phyloP scores from a whole-genome alignment of 2,797 vertebrate species.

The Alectoris magna region DNA sequence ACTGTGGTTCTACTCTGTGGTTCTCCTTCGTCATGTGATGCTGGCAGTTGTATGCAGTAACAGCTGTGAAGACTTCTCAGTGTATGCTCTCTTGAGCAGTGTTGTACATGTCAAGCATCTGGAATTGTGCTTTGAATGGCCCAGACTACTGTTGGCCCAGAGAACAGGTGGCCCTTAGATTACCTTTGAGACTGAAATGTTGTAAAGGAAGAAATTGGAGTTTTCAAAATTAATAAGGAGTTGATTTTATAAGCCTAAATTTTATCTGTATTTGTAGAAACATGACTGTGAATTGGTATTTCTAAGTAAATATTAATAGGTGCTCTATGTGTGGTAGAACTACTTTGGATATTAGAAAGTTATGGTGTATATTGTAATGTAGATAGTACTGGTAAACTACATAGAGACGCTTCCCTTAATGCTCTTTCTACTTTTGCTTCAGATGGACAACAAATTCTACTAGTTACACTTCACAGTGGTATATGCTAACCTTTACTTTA shows the following conservation, averaged over 20 bases:
- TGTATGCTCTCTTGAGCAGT: not conserved
- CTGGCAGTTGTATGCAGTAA: not conserved
- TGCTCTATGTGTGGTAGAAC: not conserved
- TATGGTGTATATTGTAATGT: not conserved
- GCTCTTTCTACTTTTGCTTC: not conserved
- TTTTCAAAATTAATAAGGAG: not conserved
- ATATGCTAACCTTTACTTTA: not conserved
- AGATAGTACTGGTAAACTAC: not conserved
- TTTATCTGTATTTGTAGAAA: not conserved
- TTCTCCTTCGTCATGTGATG: not conserved
- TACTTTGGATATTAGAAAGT: not conserved
- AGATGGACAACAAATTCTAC: not conserved
- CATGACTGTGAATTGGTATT: not conserved
- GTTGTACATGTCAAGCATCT: not conserved
- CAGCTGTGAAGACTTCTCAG: not conserved
- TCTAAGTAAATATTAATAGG: not conserved
- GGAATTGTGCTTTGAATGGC: not conserved
- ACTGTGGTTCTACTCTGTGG: not conserved
- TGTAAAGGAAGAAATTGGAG: not conserved
- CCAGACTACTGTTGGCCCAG: not conserved
- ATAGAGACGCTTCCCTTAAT: not conserved
- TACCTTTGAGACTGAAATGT: not conserved
- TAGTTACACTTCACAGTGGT: not conserved
- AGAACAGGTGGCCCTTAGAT: not conserved
- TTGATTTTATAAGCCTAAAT: not conserved